These are phyloP conservation scores for Apis laboriosa DNA, from an alignment of 1,140 invertebrate species.

Conservation along the genomic window DNA sequence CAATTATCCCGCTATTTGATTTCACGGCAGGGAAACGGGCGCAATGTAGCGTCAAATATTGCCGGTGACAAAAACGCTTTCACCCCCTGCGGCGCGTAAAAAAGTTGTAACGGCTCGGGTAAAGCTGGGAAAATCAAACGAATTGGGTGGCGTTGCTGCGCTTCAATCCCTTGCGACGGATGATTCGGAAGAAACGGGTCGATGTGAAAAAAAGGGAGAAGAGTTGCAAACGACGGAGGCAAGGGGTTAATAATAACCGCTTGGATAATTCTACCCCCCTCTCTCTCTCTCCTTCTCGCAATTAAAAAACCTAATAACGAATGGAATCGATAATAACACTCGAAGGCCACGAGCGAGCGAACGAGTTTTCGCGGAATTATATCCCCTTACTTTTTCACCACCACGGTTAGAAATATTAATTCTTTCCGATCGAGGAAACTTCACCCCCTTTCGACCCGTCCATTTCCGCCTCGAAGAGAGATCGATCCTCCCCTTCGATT, in stretches of 20 bases:
- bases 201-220: neutral
- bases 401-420: slow-evolving; percentile 54
- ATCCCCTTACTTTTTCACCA: neutral
- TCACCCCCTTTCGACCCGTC: neutral
- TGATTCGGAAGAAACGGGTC: no score
- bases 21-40: neutral
- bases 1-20: slow-evolving; percentile 15
- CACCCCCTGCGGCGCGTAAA: neutral
- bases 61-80: neutral
- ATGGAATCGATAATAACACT: slow-evolving; percentile 44
- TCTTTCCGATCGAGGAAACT: neutral
- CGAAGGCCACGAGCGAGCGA: neutral
- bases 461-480: slow-evolving; percentile 33
- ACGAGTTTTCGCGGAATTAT: neutral
- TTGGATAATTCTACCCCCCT: slow-evolving; percentile 28
- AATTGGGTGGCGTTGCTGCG: neutral
- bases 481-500: neutral
- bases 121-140: slow-evolving; percentile 43
- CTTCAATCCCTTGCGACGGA: no score
- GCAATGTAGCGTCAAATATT: slow-evolving; percentile 17
- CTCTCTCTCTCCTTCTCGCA: neutral
- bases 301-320: slow-evolving; percentile 48
- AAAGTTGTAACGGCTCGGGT: slow-evolving; percentile 12
- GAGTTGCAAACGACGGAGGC: neutral
- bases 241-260: slow-evolving; percentile 26